Percentiles rank a stretch among this genome's conserved stretches.
These are phyloP conservation scores for Arrhamphus sclerolepis DNA, from an alignment of 2,797 vertebrate genomes.

Conservation along the genomic window DNA sequence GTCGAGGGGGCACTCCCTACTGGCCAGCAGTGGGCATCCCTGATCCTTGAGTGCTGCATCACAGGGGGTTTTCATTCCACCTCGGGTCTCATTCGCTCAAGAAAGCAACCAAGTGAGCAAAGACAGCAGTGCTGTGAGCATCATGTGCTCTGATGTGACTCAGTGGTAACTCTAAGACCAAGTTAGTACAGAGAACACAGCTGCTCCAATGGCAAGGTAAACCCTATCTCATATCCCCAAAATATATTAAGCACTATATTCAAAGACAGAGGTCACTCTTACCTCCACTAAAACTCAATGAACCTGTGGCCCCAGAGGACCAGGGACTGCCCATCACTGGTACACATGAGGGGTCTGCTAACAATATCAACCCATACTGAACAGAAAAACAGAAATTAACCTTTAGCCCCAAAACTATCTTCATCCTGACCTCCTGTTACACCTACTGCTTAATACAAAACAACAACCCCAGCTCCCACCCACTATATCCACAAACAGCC, in stretches of 20 bases:
- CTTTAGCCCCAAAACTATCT: constrained; percentile 3
- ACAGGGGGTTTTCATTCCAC: constrained; percentile 77
- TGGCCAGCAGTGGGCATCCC: constrained; percentile 80
- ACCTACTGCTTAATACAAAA: constrained; percentile 13
- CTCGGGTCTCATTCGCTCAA: constrained; percentile 82
- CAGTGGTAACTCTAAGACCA: constrained; percentile 50
- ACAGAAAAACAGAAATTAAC: constrained; percentile 16
- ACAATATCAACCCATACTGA: constrained; percentile 14
- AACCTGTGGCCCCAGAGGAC: constrained; percentile 75
- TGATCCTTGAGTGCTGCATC: constrained; percentile 80
- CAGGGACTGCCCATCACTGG: constrained; percentile 82
- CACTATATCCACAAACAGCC: constrained; percentile 9
- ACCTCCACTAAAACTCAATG: constrained; percentile 54
- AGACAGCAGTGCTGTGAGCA: constrained; percentile 59
- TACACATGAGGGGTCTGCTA: constrained; percentile 63
- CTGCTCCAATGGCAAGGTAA: constrained; percentile 45
- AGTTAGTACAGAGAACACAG: constrained; percentile 41
- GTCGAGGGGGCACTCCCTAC: constrained; percentile 58
- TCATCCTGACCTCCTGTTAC: constrained; percentile 21
- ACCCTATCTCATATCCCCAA: constrained; percentile 22
- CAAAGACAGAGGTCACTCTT: constrained; percentile 36
- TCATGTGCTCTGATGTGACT: constrained; percentile 51
- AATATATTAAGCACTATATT: constrained; percentile 15
- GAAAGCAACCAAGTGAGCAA: constrained; percentile 67
- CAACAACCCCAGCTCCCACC: constrained; percentile 11